Conservation (phyloP, 2,113 vertebrate species). For the Grammomys surdaster region DNA sequence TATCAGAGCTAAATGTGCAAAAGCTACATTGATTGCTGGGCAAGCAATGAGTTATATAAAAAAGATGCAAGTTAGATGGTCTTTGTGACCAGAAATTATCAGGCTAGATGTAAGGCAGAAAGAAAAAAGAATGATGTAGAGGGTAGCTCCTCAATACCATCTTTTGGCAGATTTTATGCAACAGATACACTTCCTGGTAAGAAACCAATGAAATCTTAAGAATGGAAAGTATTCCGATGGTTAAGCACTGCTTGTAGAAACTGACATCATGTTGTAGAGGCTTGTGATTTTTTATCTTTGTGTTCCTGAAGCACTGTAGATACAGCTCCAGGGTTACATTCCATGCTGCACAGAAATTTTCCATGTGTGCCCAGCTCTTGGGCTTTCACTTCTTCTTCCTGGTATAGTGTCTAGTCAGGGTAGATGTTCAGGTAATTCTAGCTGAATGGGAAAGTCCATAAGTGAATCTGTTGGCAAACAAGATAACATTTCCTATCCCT, state of each 20-base stretch:
- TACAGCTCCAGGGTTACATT: background rate
- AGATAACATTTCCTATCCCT: background rate
- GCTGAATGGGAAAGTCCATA: background rate
- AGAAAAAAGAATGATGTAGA: background rate
- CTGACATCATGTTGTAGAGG: background rate
- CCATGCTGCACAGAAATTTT: background rate
- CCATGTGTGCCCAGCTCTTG: background rate
- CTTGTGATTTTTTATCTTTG: background rate
- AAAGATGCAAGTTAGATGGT: background rate
- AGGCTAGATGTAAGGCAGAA: background rate
- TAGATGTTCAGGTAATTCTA: background rate
- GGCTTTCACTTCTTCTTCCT: background rate
- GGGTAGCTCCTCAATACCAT: background rate
- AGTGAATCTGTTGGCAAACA: background rate
- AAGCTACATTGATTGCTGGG: background rate
- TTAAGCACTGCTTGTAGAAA: background rate
- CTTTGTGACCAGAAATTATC: slow-evolving; percentile 11
- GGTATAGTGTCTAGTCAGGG: background rate
- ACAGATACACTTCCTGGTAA: slow-evolving; percentile 13
- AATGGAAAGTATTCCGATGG: background rate
- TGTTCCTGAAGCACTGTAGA: background rate
- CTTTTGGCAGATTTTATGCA: background rate
- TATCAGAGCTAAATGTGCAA: background rate
- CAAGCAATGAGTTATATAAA: background rate
- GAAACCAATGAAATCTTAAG: background rate